Conservation (phyloP, 2,797 vertebrate species). For the Leuciscus waleckii region DNA sequence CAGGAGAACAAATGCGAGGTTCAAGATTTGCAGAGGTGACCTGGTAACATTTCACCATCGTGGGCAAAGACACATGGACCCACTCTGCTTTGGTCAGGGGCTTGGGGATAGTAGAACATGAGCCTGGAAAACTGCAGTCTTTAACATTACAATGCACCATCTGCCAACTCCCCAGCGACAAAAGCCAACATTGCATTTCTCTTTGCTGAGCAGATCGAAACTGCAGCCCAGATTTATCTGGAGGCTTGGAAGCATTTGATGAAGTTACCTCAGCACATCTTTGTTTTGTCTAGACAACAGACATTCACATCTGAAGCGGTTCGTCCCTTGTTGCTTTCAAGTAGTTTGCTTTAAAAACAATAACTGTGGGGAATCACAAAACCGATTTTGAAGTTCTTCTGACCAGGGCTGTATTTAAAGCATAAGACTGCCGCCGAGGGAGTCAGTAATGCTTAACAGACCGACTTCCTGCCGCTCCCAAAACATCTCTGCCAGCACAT, state of each 20-base stretch:
- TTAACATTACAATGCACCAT: neutral
- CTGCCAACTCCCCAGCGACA: neutral
- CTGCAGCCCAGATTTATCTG: neutral
- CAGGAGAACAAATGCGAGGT: neutral
- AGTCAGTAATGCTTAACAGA: conserved; percentile 28
- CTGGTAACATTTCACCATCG: neutral
- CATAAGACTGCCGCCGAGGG: neutral
- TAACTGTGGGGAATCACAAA: conserved; percentile 20
- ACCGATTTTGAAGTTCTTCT: conserved; percentile 15
- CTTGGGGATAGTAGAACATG: neutral
- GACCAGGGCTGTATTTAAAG: conserved; percentile 5
- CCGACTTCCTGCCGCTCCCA: neutral
- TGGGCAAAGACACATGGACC: neutral
- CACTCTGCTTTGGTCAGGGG: neutral
- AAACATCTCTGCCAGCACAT: conserved; percentile 18
- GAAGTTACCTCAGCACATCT: conserved; percentile 9
- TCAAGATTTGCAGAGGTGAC: conserved; percentile 42
- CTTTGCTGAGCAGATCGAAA: neutral
- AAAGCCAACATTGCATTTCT: neutral
- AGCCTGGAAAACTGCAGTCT: neutral
- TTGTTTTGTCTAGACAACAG: conserved; percentile 38
- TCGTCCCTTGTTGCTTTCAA: conserved; percentile 22
- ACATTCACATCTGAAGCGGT: neutral
- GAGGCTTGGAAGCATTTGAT: neutral
- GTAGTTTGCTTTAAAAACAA: conserved; percentile 37